Base-by-base conservation (phyloP, 2,888 invertebrate genomes). In the Spatulosminthurus flaviceps region DNA sequence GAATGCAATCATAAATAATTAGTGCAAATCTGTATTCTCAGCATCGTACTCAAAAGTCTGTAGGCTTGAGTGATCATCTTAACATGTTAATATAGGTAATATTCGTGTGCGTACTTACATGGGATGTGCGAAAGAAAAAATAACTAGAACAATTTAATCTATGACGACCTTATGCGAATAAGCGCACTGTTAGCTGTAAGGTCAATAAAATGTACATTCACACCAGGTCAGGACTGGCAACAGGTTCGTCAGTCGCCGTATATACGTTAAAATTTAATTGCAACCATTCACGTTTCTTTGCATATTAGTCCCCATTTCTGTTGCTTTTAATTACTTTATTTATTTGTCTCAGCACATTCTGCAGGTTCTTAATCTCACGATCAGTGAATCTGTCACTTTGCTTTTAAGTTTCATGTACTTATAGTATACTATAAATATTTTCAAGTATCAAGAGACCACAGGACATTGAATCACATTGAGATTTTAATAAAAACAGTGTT, bases 311-410 rank as follows among this genome's bases (percentile, higher is more conserved):
- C n/a, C n/a, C n/a, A n/a, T 19, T 19, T 13, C 16, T 19, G 16
- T 19, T n/a, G 16, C 51, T 51, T 9, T 51, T 51, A 11, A 9
- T 51, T 51, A 51, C 16, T n/a, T 51, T 51, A 51, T 51, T 51
- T 51, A 51, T 51, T 51, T 16, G 16, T 16, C 16, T 16, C 51
- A 11, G 16, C n/a, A n/a, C 34, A 9, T 9, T 9, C 4, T 9
- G n/a, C 5, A 2, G 4, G 7, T 4, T n/a, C 16, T 51, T 51
- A 51, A 51, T 51, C 51, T 51, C 51, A 13, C 51, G 4, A n/a
- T 51, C 51, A 51, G 51, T 51, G 51, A 66, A 66, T 66, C 66
- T 66, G 66, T 66, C 21, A 66, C 66, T 66, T 66, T 66, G 21
- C 16, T 66, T 66, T 66, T 19, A 66, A 51, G 1, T 11, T 19